Evolutionary conservation across 2,888 invertebrate genomes (phyloP).

Genomic region (Zelleria hepariella): DNA sequence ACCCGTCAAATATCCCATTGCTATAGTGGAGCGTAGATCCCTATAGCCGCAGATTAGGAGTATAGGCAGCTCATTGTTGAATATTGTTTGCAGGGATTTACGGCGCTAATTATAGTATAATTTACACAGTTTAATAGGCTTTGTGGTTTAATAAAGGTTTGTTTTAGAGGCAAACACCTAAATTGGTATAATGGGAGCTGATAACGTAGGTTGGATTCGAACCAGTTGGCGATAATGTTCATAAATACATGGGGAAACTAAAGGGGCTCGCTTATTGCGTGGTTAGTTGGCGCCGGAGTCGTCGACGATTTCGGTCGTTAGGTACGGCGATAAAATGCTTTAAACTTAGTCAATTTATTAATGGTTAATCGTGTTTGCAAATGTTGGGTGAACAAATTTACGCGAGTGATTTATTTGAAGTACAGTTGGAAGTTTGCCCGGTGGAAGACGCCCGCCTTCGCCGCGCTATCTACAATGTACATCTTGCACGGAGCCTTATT

Average conservation of each 20-base stretch:
- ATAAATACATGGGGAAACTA: not conserved
- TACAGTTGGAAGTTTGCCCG: constrained; percentile 52
- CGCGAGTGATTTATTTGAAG: constrained; percentile 49
- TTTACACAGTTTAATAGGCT: not conserved
- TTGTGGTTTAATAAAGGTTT: not conserved
- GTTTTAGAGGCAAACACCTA: not conserved
- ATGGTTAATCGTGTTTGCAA: constrained; percentile 50
- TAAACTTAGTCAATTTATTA: constrained; percentile 45
- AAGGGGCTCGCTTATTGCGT: not conserved
- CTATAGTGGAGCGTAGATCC: no score
- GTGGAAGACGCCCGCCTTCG: not conserved
- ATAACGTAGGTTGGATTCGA: not conserved
- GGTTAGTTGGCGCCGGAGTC: not conserved
- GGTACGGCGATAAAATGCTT: constrained; percentile 21
- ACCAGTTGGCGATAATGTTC: not conserved
- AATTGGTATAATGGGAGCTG: not conserved
- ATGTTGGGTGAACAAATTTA: constrained; percentile 39
- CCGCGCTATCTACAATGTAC: constrained; percentile 1
- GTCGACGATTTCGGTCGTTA: constrained; percentile 14
- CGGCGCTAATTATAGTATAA: not conserved
- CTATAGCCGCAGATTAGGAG: no score
- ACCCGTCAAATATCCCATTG: no score
- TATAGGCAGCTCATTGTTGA: not conserved
- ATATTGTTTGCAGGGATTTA: not conserved
- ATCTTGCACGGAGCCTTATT: constrained; percentile 11